Percentiles rank a stretch among this genome's conserved stretches.
These are phyloP conservation scores for Dicyrtomina minuta DNA, from an alignment of 2,888 invertebrate genomes.

Conservation along the genomic window DNA sequence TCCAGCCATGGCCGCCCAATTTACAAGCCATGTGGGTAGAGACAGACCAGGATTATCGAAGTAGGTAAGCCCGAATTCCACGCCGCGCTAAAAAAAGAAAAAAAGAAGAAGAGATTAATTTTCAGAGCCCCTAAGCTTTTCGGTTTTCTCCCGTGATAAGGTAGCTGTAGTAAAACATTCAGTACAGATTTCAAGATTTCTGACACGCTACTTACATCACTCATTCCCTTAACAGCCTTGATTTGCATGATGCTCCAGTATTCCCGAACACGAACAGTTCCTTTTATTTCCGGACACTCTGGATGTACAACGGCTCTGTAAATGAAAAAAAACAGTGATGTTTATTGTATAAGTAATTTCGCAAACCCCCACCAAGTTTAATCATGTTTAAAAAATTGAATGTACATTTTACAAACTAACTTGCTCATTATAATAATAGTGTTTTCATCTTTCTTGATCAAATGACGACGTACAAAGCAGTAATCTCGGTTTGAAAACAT, in stretches of 20 bases:
- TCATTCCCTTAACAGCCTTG: constrained; percentile 65
- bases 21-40: constrained; percentile 70
- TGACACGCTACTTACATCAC: constrained; percentile 59
- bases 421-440: constrained; percentile 65
- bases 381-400: neutral
- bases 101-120: constrained; percentile 30
- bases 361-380: too few relatives aligned
- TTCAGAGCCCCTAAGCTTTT: constrained; percentile 54
- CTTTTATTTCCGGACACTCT: constrained; percentile 66
- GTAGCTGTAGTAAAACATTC: constrained; percentile 20
- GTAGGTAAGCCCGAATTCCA: constrained; percentile 82
- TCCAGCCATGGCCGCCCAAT: constrained; percentile 71
- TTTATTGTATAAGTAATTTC: neutral
- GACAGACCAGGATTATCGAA: constrained; percentile 82
- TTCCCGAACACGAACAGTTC: constrained; percentile 72
- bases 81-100: constrained; percentile 64
- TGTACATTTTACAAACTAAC: constrained; percentile 27
- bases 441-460: constrained; percentile 62
- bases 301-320: constrained; percentile 64
- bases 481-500: constrained; percentile 84
- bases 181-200: neutral
- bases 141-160: too few relatives aligned
- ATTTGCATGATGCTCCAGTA: constrained; percentile 88
- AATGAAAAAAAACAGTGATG: constrained; percentile 11
- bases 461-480: constrained; percentile 73